Conservation (phyloP, 2,888 invertebrate species). For the Eupithecia dodoneata region DNA sequence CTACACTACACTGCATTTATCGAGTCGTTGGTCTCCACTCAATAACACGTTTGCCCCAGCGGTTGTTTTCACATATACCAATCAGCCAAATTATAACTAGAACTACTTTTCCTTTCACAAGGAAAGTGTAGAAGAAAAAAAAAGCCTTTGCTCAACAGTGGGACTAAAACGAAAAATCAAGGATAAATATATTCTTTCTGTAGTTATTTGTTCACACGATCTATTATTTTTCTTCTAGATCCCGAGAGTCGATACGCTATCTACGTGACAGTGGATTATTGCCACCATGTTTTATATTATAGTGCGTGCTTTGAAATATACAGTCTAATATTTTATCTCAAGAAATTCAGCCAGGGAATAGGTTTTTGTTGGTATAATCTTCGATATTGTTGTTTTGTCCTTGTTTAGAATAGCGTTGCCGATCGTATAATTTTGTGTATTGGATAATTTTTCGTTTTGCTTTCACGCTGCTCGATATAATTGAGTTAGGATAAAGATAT, state of each 20-base stretch:
- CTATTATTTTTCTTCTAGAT: constrained; percentile 9
- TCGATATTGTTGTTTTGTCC: background rate
- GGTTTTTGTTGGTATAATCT: background rate
- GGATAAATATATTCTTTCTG: background rate
- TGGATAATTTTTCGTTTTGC: background rate
- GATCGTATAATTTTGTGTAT: background rate
- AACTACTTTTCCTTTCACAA: background rate
- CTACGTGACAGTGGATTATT: constrained; percentile 34
- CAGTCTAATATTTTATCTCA: constrained; percentile 32
- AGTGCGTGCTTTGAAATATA: constrained; percentile 35
- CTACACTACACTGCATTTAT: no score
- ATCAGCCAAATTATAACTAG: background rate
- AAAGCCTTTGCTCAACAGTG: background rate
- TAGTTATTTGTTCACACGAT: background rate
- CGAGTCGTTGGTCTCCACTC: no score
- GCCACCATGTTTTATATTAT: constrained; percentile 35
- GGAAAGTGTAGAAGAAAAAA: background rate
- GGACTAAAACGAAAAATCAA: background rate
- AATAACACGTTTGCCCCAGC: no score
- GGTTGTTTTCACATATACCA: no score
- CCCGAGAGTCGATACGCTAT: constrained; percentile 27
- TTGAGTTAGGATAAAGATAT: background rate
- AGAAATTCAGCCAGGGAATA: constrained; percentile 5
- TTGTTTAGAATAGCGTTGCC: background rate
- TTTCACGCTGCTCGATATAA: background rate